A percentile compares a stretch with the other conserved stretches of the same genome.
Conservation (phyloP, 2,888 invertebrate species). For the Diaprepes abbreviatus region DNA sequence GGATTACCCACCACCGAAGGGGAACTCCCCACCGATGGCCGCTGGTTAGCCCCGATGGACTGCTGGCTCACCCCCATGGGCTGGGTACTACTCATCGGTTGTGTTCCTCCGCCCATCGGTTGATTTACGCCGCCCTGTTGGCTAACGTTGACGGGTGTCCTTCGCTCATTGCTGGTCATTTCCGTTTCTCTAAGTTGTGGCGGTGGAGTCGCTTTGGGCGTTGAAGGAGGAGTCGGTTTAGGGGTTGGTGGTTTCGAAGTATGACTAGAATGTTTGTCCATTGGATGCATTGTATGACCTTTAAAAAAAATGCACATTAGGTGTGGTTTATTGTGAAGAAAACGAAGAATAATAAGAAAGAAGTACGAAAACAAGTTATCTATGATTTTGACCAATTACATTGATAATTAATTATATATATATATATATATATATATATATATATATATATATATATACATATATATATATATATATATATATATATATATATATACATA, state of each 20-base stretch:
- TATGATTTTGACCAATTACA: too few relatives aligned
- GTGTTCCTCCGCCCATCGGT: background rate
- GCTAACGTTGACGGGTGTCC: slow-evolving; percentile 2
- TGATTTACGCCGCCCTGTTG: slow-evolving; percentile 5
- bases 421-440: too few relatives aligned
- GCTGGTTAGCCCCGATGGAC: background rate
- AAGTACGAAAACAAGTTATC: too few relatives aligned
- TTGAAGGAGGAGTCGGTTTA: slow-evolving; percentile 47
- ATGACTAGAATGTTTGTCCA: slow-evolving; percentile 35
- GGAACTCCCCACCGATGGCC: background rate
- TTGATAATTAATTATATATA: too few relatives aligned
- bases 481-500: too few relatives aligned
- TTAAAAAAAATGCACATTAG: background rate
- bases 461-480: too few relatives aligned
- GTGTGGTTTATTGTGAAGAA: too few relatives aligned
- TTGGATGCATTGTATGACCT: slow-evolving; percentile 4
- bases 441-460: too few relatives aligned
- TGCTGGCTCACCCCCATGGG: slow-evolving; percentile 30
- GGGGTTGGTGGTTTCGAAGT: slow-evolving; percentile 61
- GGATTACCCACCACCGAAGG: background rate
- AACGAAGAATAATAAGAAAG: background rate
- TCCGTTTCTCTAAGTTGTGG: slow-evolving; percentile 20
- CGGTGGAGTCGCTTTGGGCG: slow-evolving; percentile 43
- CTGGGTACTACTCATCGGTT: slow-evolving; percentile 18
- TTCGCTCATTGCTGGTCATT: slow-evolving; percentile 12